Conservation (phyloP, 53 echinoderm and acorn worm genomes). For the Mesocentrotus franciscanus region DNA sequence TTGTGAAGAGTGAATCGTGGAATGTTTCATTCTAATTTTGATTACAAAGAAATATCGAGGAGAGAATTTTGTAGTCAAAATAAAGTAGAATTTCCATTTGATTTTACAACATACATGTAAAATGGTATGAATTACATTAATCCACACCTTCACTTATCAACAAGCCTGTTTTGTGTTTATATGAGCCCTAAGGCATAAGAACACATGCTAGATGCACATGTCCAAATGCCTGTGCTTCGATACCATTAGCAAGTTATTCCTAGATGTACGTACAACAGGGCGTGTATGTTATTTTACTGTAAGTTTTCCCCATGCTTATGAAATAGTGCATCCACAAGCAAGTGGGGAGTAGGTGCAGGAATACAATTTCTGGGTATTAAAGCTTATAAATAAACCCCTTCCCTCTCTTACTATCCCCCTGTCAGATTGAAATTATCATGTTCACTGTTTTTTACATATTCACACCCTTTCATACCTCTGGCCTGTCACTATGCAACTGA, state of each 20-base stretch:
- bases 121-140: neutral
- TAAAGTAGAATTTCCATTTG: neutral
- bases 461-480: neutral
- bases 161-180: neutral
- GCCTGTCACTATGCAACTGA: neutral
- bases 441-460: neutral
- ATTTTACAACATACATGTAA: too few relatives aligned
- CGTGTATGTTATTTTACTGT: neutral
- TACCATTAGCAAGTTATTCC: too few relatives aligned
- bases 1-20: neutral
- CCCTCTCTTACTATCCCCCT: neutral
- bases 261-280: too few relatives aligned
- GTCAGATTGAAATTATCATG: neutral
- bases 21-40: neutral
- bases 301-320: neutral
- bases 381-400: neutral
- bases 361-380: neutral
- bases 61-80: neutral
- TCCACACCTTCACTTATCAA: neutral
- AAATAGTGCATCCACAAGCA: neutral
- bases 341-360: neutral
- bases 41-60: neutral
- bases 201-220: neutral
- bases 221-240: too few relatives aligned
- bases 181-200: neutral